Base-by-base conservation (phyloP, 2,797 vertebrate genomes). In the Rallus crepitans region DNA sequence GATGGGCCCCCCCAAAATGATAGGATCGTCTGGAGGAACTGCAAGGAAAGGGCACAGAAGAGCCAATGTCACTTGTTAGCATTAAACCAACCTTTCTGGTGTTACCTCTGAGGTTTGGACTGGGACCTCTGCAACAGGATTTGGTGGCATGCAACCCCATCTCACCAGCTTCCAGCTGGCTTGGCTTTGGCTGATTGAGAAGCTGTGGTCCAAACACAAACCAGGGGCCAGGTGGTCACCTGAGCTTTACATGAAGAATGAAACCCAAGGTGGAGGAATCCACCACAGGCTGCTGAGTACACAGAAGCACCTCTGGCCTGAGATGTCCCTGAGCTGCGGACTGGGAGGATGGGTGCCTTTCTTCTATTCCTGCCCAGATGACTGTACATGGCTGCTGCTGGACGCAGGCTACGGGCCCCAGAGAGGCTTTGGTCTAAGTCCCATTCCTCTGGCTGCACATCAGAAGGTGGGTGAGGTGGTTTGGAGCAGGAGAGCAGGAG, bases 1-100 rank as follows among this genome's bases (percentile, higher is more conserved):
- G 96, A 99, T 97, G 0, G 99, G 99, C 2, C 99, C 99, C 45
- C 99, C 99, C 27, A 98, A 97, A 94, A 99, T 99, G 93, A 99
- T 96, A 1, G 99, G 99, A 81, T 99, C 99, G 13, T 99, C 99
- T 10, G 99, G 99, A 23, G 99, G 99, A 94, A 99, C 99, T 99
- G 96, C 57, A 64, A 70, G 55, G 81, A 60, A 91, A 96, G 8
- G 48, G 90, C 55, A 95, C 7, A 78, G 28, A 70, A 68, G 53
- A 71, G 15, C 31, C 11, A 11, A 59, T 3, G 61, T 42, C 40
- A 70, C 15, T 42, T 11, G n/a, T 7, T 48, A 61, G 33, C 12
- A 6, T 13, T 6, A 73, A 82, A 42, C 30, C 6, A 27, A 57
- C 21, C 25, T 60, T 70, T 27, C 39, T 25, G 70, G 19, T 30